Conservation (phyloP, 2,888 invertebrate genomes). For the Mantis religiosa region DNA sequence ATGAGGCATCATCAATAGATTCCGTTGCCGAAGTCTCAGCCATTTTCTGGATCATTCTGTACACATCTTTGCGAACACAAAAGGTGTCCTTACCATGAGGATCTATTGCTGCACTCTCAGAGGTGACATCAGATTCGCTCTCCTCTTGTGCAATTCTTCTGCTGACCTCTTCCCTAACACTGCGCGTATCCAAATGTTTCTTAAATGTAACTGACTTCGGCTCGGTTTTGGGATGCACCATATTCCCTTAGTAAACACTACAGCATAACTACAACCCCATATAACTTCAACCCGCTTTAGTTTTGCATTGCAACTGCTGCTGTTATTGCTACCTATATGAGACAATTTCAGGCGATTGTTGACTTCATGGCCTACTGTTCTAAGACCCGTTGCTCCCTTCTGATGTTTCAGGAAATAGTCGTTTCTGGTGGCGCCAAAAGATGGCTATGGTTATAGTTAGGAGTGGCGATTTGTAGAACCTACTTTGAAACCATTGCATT, state of each 20-base stretch:
- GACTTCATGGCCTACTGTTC: too few species aligned
- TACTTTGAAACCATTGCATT: too few species aligned
- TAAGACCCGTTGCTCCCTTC: too few species aligned
- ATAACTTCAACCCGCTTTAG: background rate
- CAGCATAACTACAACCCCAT: background rate
- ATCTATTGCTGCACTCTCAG: background rate
- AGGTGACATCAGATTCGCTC: background rate
- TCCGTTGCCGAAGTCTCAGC: background rate
- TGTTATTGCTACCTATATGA: background rate
- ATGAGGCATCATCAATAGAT: background rate
- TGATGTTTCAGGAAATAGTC: too few species aligned
- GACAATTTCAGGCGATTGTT: background rate
- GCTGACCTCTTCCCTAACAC: background rate
- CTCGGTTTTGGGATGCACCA: background rate
- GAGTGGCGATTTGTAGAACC: too few species aligned
- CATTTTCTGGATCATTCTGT: background rate
- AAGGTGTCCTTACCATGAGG: background rate
- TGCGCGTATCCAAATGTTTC: background rate
- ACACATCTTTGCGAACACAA: background rate
- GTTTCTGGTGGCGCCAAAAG: too few species aligned
- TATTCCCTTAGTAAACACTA: background rate
- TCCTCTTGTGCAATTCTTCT: background rate
- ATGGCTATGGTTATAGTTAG: too few species aligned
- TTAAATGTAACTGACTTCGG: background rate
- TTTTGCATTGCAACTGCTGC: background rate